Evolutionary conservation across 53 echinoderm and acorn worm genomes (phyloP), one percentile per base, ranked within the genome.

Genomic region (Echinometra lucunter): DNA sequence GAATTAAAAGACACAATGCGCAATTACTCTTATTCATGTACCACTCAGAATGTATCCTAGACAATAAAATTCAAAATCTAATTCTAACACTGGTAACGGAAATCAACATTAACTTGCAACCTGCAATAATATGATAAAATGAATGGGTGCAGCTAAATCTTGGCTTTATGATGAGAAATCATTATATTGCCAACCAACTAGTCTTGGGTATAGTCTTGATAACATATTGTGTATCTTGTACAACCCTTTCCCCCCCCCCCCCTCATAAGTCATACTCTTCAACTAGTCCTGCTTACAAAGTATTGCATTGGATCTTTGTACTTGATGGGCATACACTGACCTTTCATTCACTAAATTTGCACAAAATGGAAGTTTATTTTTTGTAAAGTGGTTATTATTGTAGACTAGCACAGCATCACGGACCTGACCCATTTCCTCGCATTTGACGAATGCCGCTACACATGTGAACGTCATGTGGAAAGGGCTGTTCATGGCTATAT

Each of bases 391-490:
- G 5, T 78, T 21, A 5, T 45, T 23, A 45, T 25, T 47, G n/a
- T 25, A 82, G 82, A 82, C 82, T 82, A 82, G n/a, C 45, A 8
- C 3, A 21, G 7, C 25, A n/a, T 9, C 47, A 47, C 12, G 47
- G 27, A 27, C 45, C 6, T 45, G 82, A 37, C 82, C 82, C 47
- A 5, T n/a, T 45, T 82, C 82, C 82, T 25, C 23, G 17, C 82
- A 82, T 82, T 82, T 82, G 82, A 45, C 27, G 47, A 82, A 47
- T 82, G 82, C 15, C 44, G 27, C 25, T 44, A n/a, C 47, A 17
- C 82, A 45, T n/a, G 82, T 82, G 82, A 82, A 82, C 82, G 47
- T 6, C 45, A 82, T 45, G 82, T 82, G 82, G 8, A 82, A 45
- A 82, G 27, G 27, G 27, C 45, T 47, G n/a, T 82, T 45, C 6